These are phyloP conservation scores for Odontamblyopus rebecca DNA, from an alignment of 2,797 vertebrate species.

Conservation along the genomic window DNA sequence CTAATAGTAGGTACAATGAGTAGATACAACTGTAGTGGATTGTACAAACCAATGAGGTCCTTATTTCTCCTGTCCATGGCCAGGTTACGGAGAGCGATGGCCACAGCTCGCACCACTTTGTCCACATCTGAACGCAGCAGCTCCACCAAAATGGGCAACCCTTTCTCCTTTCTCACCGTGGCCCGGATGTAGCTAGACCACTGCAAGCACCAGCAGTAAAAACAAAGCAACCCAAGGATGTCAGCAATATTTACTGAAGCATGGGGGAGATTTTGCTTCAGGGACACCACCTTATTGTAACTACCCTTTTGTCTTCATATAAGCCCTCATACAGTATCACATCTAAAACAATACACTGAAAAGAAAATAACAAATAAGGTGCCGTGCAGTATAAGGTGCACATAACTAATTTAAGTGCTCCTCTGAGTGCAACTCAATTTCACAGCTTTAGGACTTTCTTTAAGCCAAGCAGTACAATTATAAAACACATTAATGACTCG, in stretches of 20 bases:
- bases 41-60: conserved; percentile 88
- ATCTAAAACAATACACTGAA: background rate
- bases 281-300: background rate
- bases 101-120: conserved; percentile 95
- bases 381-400: background rate
- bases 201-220: conserved; percentile 62
- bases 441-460: conserved; percentile 18
- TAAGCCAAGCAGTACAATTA: conserved; percentile 10
- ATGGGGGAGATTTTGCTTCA: background rate
- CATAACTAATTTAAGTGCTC: conserved; percentile 2
- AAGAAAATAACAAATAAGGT: conserved; percentile 4
- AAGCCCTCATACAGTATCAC: background rate
- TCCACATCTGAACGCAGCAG: conserved; percentile 93
- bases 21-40: background rate
- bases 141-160: conserved; percentile 92
- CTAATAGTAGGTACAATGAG: background rate
- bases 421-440: conserved; percentile 18
- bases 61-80: conserved; percentile 97
- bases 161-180: conserved; percentile 94
- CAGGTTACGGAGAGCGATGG: conserved; percentile 94
- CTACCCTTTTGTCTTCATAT: background rate
- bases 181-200: conserved; percentile 97
- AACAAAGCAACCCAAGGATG: background rate
- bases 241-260: background rate
- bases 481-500: conserved; percentile 1